Evolutionary conservation across 2,888 invertebrate species (phyloP), one percentile per base, ranked within the genome.

Genomic region (Taphrorychus bicolor): DNA sequence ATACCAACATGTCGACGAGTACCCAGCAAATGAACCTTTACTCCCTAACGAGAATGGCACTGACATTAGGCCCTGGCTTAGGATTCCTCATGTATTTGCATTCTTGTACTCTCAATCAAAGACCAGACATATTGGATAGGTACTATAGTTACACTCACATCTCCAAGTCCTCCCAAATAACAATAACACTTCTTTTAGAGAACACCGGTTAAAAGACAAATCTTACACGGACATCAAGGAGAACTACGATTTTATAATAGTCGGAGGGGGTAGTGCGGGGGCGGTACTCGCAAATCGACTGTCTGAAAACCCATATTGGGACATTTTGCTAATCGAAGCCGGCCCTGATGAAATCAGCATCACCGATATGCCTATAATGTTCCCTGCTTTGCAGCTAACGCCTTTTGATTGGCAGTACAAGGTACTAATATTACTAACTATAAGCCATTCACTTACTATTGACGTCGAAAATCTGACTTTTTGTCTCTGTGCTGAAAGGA

Each of bases 231-330:
- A 87, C 1, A 77, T 93, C 4, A 81, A 84, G 11, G 82, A 86
- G 3, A 85, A 84, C 53, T 94, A 94, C 75, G 94, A 94, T 79
- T 94, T 93, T 75, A 86, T 94, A 4, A 86, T 94, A 59, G 84
- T 94, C 1, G 94, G 94, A 0, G 94, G 87, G 0, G 95, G 95
- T 0, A 90, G 92, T 1, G 94, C 92, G 0, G 95, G 94, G 2
- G 85, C 92, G 1, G 93, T 91, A 0, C 70, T 95, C 60, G 95
- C 95, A 0, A 90, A 88, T 72, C 84, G 94, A 21, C 83, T 95
- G 0, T 89, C 91, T 3, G 94, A 94, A 81, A 89, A 90, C 73
- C 83, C 87, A 0, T 81, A 87, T 17, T 91, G 91, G 90, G 88
- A 84, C 71, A 85, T 94, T 0, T 81, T 94, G 2, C 81, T 94